Conservation (phyloP, 1,140 invertebrate genomes). For the Anadara kagoshimensis region DNA sequence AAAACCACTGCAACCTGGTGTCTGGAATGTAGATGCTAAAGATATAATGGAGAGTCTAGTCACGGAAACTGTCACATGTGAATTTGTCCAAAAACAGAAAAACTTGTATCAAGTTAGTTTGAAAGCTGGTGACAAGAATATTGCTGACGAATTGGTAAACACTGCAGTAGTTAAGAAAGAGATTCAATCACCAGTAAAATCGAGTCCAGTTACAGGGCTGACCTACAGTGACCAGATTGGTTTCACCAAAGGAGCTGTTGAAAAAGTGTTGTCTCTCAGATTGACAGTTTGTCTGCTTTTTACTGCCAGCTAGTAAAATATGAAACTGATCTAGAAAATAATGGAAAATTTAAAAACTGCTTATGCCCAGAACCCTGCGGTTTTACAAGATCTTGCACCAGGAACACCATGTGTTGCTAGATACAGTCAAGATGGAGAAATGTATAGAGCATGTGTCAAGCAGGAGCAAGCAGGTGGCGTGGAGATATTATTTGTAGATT, state of each 20-base stretch:
- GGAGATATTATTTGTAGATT: conserved; percentile 76
- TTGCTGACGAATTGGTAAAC: conserved; percentile 51
- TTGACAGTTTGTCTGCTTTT: conserved; percentile 57
- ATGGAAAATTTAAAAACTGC: conserved; percentile 65
- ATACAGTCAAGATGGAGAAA: conserved; percentile 81
- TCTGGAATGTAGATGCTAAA: conserved; percentile 61
- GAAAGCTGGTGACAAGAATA: conserved; percentile 37
- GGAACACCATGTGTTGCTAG: conserved; percentile 84
- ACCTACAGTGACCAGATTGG: not conserved
- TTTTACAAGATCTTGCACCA: conserved; percentile 5
- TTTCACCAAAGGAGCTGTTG: not conserved
- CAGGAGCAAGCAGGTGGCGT: conserved; percentile 61
- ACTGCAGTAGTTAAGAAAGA: conserved; percentile 46
- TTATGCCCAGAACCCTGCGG: conserved; percentile 20
- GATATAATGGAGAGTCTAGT: conserved; percentile 61
- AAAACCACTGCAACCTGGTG: conserved; percentile 51
- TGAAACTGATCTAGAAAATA: conserved; percentile 68
- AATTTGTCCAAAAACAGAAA: conserved; percentile 27
- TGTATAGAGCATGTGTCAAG: conserved; percentile 82
- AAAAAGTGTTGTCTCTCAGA: conserved; percentile 48
- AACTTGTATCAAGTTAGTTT: conserved; percentile 47
- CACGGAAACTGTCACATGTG: conserved; percentile 50
- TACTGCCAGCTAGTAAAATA: conserved; percentile 60
- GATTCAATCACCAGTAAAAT: not conserved
- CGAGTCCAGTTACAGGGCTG: too few relatives aligned